These are phyloP conservation scores for Petromus typicus DNA, from an alignment of 2,113 vertebrate species.

Conservation along the genomic window DNA sequence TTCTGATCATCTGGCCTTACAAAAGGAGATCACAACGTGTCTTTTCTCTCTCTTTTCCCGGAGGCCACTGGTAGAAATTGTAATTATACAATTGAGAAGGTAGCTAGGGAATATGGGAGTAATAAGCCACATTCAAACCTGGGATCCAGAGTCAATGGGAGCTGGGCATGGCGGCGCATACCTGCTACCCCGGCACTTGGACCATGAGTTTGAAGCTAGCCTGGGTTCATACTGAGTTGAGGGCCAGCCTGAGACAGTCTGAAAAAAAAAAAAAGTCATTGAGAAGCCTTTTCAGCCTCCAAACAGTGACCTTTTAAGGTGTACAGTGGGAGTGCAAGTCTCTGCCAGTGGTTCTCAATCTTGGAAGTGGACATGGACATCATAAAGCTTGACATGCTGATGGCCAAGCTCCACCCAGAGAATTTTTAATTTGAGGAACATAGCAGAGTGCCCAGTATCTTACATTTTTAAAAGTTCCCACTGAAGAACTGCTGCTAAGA, in stretches of 20 bases:
- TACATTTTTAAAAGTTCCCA: background rate
- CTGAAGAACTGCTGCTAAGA: background rate
- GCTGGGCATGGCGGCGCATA: too few species aligned
- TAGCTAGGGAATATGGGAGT: background rate
- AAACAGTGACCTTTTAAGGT: background rate
- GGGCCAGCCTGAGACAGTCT: too few species aligned
- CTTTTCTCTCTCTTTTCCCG: background rate
- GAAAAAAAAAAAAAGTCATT: background rate
- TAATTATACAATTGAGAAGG: background rate
- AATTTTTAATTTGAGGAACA: background rate
- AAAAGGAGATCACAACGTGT: background rate
- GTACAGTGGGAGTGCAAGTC: background rate
- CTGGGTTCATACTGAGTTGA: too few species aligned
- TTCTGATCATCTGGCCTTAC: background rate
- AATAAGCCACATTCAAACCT: background rate
- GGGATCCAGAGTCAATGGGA: background rate
- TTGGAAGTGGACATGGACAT: background rate
- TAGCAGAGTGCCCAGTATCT: background rate
- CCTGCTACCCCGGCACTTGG: too few species aligned
- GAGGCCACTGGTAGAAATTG: background rate
- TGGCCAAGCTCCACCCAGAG: background rate
- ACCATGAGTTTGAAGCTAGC: too few species aligned
- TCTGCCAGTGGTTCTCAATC: background rate
- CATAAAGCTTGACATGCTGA: background rate
- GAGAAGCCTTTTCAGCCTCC: background rate